Evolutionary conservation across 2,888 invertebrate genomes (phyloP).

Genomic region (Gasteruption jaculator): DNA sequence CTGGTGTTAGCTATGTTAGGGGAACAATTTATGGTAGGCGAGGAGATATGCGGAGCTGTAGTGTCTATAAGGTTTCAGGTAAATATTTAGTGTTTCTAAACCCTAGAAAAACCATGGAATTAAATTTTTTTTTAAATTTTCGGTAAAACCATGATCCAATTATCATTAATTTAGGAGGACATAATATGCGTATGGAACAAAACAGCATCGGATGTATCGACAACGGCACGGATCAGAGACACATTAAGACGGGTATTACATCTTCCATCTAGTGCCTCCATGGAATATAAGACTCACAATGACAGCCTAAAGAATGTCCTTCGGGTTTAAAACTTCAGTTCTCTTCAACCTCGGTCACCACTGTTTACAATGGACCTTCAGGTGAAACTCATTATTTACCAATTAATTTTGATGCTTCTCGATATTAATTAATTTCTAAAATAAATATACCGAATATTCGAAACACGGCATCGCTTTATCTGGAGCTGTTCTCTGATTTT

Average conservation of each 20-base stretch:
- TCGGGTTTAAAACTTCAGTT: constrained; percentile 31
- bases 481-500: no score
- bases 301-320: constrained; percentile 65
- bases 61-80: constrained; percentile 91
- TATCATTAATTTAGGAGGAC: constrained; percentile 68
- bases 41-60: constrained; percentile 97
- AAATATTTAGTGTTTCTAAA: constrained; percentile 17
- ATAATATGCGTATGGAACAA: constrained; percentile 96
- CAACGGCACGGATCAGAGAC: constrained; percentile 89
- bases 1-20: constrained; percentile 97
- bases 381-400: no score
- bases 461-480: no score
- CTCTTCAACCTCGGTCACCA: no score
- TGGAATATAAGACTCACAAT: constrained; percentile 90
- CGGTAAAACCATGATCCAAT: neutral
- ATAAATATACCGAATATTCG: no score
- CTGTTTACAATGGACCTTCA: constrained; percentile 13
- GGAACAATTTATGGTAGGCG: constrained; percentile 98
- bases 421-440: no score
- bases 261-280: constrained; percentile 84
- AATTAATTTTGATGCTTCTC: no score
- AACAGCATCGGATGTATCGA: constrained; percentile 84
- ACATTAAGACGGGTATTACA: constrained; percentile 91
- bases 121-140: constrained; percentile 7
- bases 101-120: no score